Conservation (phyloP, 2,888 invertebrate genomes). For the Harmothoe impar region DNA sequence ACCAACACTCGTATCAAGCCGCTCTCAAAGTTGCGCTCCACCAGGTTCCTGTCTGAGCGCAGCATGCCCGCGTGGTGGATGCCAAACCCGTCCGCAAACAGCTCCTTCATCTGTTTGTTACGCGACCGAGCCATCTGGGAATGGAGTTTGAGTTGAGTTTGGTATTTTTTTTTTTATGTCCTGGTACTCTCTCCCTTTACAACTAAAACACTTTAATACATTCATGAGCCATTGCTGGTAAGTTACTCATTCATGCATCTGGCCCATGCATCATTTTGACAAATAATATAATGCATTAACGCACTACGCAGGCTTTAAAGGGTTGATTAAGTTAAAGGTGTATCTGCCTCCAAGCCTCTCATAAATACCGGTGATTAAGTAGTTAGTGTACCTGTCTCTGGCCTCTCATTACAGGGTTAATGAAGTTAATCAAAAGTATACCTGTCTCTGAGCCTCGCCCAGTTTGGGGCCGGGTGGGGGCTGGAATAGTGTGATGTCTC, state of each 20-base stretch:
- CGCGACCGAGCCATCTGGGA: conserved; percentile 77
- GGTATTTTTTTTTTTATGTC: too few species aligned
- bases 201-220: too few species aligned
- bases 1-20: conserved; percentile 94
- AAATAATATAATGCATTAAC: too few species aligned
- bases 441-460: conserved; percentile 87
- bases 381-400: conserved; percentile 85
- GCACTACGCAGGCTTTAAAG: too few species aligned
- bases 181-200: too few species aligned
- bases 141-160: too few species aligned
- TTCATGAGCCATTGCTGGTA: too few species aligned
- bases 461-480: conserved; percentile 82
- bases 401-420: conserved; percentile 86
- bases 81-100: conserved; percentile 93
- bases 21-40: conserved; percentile 93
- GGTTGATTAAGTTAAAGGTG: too few species aligned
- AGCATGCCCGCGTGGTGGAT: conserved; percentile 99
- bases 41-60: conserved; percentile 90
- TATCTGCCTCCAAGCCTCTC: conserved; percentile 87
- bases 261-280: too few species aligned
- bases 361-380: too few species aligned
- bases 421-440: background rate
- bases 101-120: conserved; percentile 92
- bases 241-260: too few species aligned
- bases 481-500: conserved; percentile 77